A percentile compares a stretch with the other conserved stretches of the same genome.
These are phyloP conservation scores for Hapalemur alaotrensis DNA, from an alignment of 2,797 vertebrate species.

Conservation along the genomic window DNA sequence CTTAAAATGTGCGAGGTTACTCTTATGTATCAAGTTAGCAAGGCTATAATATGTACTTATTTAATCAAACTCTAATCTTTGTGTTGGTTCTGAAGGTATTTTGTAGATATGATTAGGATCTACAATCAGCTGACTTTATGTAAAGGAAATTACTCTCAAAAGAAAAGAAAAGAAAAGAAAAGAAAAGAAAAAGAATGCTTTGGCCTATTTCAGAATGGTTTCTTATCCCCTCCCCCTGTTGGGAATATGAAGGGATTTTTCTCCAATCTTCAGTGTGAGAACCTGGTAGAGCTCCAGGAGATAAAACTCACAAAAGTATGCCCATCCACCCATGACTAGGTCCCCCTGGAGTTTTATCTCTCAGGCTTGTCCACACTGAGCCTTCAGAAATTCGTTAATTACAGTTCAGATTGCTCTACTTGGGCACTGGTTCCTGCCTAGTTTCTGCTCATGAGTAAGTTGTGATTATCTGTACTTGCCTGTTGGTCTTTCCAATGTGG, in stretches of 20 bases:
- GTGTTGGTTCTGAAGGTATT: neutral
- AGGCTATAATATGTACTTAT: neutral
- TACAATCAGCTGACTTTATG: neutral
- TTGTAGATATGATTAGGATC: neutral
- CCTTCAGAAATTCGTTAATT: neutral
- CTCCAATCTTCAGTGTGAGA: neutral
- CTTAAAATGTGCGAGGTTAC: neutral
- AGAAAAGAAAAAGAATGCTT: neutral
- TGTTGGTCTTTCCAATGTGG: neutral
- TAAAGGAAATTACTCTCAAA: neutral
- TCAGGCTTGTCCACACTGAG: neutral
- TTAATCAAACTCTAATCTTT: neutral
- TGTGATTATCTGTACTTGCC: neutral
- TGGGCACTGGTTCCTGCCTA: neutral
- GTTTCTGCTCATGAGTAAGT: neutral
- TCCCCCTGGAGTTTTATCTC: neutral
- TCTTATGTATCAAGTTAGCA: neutral
- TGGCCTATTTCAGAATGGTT: neutral
- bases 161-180: neutral
- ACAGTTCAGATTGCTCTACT: neutral
- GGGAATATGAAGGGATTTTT: neutral
- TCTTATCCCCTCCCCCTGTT: neutral
- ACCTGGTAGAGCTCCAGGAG: neutral
- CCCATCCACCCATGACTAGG: neutral
- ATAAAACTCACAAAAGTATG: neutral